phyloP scores from a whole-genome alignment of 2,113 vertebrate species.

The Cathartes aura region DNA sequence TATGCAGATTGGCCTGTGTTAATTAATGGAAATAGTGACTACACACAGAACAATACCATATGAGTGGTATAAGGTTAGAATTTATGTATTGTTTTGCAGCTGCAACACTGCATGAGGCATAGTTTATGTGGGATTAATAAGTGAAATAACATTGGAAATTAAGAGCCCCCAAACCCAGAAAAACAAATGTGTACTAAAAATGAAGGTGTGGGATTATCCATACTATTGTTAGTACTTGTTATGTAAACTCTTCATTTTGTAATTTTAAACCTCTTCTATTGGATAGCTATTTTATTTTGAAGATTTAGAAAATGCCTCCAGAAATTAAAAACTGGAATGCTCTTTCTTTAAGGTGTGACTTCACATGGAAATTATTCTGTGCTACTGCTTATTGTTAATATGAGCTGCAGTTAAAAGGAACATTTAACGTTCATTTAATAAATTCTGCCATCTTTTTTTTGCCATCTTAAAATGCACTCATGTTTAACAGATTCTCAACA shows the following conservation, averaged over 20 bases:
- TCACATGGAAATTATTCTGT: not conserved
- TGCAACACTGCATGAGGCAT: not conserved
- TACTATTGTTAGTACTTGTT: not conserved
- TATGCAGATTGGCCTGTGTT: not conserved
- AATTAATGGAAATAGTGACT: not conserved
- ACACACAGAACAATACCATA: not conserved
- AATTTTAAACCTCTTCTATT: not conserved
- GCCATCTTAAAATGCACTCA: conserved; percentile 9
- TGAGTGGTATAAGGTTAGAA: not conserved
- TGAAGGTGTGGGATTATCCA: not conserved
- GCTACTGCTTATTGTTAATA: not conserved
- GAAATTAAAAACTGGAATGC: not conserved
- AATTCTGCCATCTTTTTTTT: conserved; percentile 33
- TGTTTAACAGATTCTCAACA: conserved; percentile 54
- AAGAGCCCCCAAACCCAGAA: not conserved
- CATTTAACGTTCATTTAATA: not conserved
- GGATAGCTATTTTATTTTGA: not conserved
- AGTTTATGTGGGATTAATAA: not conserved
- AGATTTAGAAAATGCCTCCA: not conserved
- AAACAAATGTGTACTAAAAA: not conserved
- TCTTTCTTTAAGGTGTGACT: conserved; percentile 20
- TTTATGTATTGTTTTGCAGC: not conserved
- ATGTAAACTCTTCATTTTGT: not conserved
- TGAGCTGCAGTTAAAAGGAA: conserved; percentile 19
- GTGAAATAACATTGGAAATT: not conserved